Percentiles rank a stretch among this genome's conserved stretches.
Evolutionary conservation across 2,888 invertebrate species (phyloP).

Genomic region (Synergus japonicus): DNA sequence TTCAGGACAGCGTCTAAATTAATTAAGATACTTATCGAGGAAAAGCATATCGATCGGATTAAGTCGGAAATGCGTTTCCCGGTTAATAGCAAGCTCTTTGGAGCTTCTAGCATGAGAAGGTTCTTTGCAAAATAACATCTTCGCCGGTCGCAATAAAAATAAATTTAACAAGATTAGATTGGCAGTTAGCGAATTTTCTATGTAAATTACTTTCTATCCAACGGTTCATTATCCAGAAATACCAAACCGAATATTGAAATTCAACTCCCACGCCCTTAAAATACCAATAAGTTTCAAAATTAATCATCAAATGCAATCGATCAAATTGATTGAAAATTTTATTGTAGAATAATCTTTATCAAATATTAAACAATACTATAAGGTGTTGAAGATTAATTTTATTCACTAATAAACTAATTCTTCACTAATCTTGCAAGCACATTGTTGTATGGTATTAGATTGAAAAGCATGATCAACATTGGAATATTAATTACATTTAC

Average conservation of each 20-base stretch:
- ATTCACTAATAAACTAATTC: neutral
- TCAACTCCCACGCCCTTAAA: neutral
- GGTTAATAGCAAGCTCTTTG: neutral
- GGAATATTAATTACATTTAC: neutral
- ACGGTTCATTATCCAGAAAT: neutral
- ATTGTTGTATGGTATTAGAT: neutral
- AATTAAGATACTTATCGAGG: constrained; percentile 24
- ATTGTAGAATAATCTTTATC: neutral
- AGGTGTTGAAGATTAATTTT: neutral
- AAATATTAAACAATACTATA: neutral
- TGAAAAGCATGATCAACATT: neutral
- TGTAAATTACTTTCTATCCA: neutral
- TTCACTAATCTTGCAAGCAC: neutral
- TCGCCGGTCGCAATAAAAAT: neutral
- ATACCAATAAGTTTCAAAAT: neutral
- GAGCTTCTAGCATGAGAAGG: neutral
- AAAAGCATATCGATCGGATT: constrained; percentile 13
- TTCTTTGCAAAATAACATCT: constrained; percentile 9
- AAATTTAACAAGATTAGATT: constrained; percentile 3
- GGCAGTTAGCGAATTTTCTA: neutral
- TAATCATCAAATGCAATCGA: neutral
- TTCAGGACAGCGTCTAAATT: neutral
- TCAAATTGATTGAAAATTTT: neutral
- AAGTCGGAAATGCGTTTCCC: constrained; percentile 15
- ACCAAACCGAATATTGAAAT: constrained; percentile 4